These are phyloP conservation scores for Varecia variegata DNA, from an alignment of 2,797 vertebrate genomes.

Conservation along the genomic window DNA sequence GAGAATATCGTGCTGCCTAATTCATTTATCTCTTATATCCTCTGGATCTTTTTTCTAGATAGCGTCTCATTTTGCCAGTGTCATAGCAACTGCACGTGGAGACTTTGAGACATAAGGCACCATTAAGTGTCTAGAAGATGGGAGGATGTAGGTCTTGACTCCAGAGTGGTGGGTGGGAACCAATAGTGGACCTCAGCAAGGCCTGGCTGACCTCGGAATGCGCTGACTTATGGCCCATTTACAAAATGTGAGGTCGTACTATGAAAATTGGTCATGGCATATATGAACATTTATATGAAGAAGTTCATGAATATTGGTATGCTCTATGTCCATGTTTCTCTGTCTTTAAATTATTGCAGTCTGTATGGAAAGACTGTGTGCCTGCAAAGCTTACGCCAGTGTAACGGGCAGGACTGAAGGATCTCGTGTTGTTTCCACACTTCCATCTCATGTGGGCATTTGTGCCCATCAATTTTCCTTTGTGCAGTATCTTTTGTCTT, in stretches of 20 bases:
- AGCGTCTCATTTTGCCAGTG: neutral
- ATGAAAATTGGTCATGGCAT: neutral
- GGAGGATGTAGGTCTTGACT: neutral
- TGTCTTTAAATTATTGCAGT: neutral
- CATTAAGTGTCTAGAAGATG: neutral
- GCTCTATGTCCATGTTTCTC: neutral
- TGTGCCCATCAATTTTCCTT: neutral
- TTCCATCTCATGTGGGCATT: neutral
- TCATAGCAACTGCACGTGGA: neutral
- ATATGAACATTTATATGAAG: neutral
- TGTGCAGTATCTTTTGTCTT: neutral
- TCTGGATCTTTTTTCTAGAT: neutral
- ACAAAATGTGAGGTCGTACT: neutral
- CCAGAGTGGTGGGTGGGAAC: neutral
- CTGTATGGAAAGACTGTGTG: neutral
- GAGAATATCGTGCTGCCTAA: neutral
- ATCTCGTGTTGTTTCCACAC: neutral
- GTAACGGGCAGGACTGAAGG: neutral
- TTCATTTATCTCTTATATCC: neutral
- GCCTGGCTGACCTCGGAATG: neutral
- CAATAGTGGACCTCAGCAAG: rapidly evolving
- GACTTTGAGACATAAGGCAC: neutral
- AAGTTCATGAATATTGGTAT: neutral
- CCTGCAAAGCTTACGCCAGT: neutral
- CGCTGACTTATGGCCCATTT: neutral